Base-by-base conservation (phyloP, 2,888 invertebrate genomes). In the Pyrrhosoma nymphula region DNA sequence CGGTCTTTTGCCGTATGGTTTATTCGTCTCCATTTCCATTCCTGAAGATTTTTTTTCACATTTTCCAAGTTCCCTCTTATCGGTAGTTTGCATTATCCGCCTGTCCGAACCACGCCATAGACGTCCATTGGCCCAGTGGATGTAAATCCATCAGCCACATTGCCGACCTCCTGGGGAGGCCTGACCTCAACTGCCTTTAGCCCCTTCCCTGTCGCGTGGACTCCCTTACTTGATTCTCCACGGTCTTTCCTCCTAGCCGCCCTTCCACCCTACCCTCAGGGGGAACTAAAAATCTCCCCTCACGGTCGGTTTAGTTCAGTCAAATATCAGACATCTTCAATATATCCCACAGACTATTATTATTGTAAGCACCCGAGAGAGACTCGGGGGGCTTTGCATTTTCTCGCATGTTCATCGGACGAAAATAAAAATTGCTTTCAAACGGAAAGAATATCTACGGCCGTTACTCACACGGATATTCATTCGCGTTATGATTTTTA, bases 401-500 rank as follows among this genome's bases (percentile, higher is more conserved):
- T 23, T 39, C 63, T 55, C 35, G 82, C 14, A 2, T 82, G 82
- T 16, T 82, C 18, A 56, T 89, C 91, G 91, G 30, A 63, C 60
- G 82, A 3, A 35, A 82, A 82, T 35, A 82, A 60, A 91, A 91
- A 63, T 69, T 93, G 55, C 93, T 75, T 93, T 69, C 93, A 47
- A 63, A 93, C 69, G 93, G 93, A 93, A 93, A 47, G 93, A 93
- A 93, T 35, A 82, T 55, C 93, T 47, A n/a, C 20, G 69, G 75
- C 69, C 93, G 93, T 93, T 75, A 93, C 93, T 93, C 69, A 75
- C 47, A 93, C 39, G n/a, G 47, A 55, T 39, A 75, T 93, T 93
- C 93, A 55, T 93, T 93, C 93, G 55, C 93, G 26, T 93, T 93
- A 39, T 69, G 93, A 93, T 93, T 93, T 91, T 93, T 93, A 93